A percentile compares a stretch with the other conserved stretches of the same genome.
phyloP scores from a whole-genome alignment of 2,797 vertebrate genomes.

The Neoniphon sammara region DNA sequence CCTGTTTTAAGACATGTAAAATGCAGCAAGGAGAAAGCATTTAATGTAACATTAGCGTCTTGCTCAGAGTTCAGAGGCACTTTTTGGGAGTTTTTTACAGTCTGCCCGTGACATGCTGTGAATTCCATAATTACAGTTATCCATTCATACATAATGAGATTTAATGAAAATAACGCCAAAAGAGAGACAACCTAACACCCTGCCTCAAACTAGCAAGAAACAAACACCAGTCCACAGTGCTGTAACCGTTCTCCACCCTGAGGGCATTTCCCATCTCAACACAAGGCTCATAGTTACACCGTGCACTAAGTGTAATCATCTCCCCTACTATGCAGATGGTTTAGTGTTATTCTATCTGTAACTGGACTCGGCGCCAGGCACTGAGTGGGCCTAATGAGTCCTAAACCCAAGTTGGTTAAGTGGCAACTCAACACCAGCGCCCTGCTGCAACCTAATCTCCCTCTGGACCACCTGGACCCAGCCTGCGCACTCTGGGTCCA shows the following conservation, averaged over 20 bases:
- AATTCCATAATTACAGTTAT: not conserved
- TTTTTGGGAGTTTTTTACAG: not conserved
- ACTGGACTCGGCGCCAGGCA: constrained; percentile 70
- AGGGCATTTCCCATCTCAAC: constrained; percentile 68
- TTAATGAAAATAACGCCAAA: constrained; percentile 10
- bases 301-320: constrained; percentile 59
- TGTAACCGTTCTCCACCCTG: constrained; percentile 35
- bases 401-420: constrained; percentile 75
- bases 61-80: no score
- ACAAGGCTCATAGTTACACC: constrained; percentile 68
- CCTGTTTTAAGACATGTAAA: no score
- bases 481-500: constrained; percentile 48
- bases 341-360: constrained; percentile 80
- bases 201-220: constrained; percentile 10
- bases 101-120: not conserved
- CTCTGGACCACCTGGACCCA: constrained; percentile 71
- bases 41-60: no score
- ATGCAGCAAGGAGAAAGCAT: no score
- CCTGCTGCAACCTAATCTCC: constrained; percentile 72
- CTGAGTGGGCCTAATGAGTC: constrained; percentile 78
- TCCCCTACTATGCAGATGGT: constrained; percentile 78
- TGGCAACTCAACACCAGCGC: constrained; percentile 73
- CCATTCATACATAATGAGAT: not conserved
- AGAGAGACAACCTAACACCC: constrained; percentile 9
- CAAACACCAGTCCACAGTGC: constrained; percentile 11